These are phyloP conservation scores for Chironomus riparius DNA, from an alignment of 2,888 invertebrate species.

Conservation along the genomic window DNA sequence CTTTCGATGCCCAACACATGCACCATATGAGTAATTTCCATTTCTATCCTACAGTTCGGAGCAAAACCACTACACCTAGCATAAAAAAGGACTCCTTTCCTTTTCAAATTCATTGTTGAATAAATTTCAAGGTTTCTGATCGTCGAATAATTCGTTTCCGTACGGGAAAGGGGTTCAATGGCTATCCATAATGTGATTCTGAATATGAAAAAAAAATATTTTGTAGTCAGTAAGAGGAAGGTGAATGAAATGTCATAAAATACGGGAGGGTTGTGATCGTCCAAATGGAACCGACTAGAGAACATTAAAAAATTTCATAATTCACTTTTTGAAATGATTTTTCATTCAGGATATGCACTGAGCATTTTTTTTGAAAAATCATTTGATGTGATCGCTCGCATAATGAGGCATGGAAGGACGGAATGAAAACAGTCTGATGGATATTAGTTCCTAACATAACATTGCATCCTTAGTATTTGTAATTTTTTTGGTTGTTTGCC, in stretches of 20 bases:
- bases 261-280: not conserved
- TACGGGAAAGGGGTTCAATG: not conserved
- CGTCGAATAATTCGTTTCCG: not conserved
- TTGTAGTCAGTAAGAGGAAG: no score
- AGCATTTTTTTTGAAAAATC: not conserved
- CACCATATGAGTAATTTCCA: not conserved
- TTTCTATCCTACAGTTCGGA: not conserved
- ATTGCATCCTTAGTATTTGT: not conserved
- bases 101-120: not conserved
- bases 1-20: not conserved
- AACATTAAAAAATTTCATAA: not conserved
- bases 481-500: not conserved
- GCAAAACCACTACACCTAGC: not conserved
- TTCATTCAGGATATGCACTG: not conserved
- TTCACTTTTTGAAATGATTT: not conserved
- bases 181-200: no score
- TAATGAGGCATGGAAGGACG: not conserved
- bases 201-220: no score
- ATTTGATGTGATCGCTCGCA: not conserved
- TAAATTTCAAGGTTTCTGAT: conserved; percentile 25
- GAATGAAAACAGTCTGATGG: no score
- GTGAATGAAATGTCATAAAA: no score
- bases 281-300: not conserved
- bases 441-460: not conserved
- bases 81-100: not conserved